phyloP scores from a whole-genome alignment of 2,888 invertebrate species.

The Lycophotia porphyrea region DNA sequence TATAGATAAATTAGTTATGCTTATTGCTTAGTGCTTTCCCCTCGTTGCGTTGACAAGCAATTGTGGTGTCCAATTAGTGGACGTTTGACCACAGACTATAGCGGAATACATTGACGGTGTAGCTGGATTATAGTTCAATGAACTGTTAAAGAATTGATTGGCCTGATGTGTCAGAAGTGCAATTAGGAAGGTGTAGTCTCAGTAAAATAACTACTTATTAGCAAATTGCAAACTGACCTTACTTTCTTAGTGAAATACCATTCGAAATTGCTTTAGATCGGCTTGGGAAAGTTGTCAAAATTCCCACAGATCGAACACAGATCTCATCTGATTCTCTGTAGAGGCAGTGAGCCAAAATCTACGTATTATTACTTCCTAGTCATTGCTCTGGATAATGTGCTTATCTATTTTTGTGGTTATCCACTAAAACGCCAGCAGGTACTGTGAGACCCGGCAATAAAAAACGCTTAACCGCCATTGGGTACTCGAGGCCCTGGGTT shows the following conservation, averaged over 20 bases:
- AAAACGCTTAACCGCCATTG: no score
- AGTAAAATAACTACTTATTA: neutral
- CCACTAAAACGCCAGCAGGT: no score
- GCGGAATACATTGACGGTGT: constrained; percentile 28
- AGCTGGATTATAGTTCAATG: constrained; percentile 42
- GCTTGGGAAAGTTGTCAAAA: neutral
- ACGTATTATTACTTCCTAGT: neutral
- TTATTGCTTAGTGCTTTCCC: constrained; percentile 27
- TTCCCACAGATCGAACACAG: neutral
- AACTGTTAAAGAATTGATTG: constrained; percentile 33
- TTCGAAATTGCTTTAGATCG: neutral
- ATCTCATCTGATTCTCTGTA: neutral
- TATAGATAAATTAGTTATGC: constrained; percentile 21
- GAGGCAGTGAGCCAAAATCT: neutral
- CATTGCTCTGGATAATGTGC: neutral
- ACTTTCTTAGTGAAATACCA: neutral
- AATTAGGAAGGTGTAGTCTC: neutral
- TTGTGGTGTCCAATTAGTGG: constrained; percentile 69
- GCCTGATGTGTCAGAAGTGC: neutral
- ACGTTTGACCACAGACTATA: constrained; percentile 62
- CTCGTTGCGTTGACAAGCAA: constrained; percentile 61
- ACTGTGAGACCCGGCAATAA: no score
- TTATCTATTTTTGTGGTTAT: neutral
- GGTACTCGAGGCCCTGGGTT: no score
- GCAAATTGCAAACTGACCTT: neutral